These are phyloP conservation scores for Myrmecobius fasciatus DNA, from an alignment of 2,113 vertebrate species.

Conservation along the genomic window DNA sequence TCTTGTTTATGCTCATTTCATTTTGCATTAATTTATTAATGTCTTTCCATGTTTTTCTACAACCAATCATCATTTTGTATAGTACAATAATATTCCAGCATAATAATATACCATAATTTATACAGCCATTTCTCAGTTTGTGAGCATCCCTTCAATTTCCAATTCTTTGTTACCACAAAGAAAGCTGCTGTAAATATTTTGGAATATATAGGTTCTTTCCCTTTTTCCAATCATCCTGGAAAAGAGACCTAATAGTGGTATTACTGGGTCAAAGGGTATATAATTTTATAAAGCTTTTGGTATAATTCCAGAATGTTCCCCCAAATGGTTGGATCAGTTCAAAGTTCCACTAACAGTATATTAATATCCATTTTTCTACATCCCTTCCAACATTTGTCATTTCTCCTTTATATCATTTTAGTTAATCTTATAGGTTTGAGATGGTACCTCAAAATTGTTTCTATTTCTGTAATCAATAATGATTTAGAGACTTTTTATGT, in stretches of 20 bases:
- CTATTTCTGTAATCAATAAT: not conserved
- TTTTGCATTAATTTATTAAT: not conserved
- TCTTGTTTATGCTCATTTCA: not conserved
- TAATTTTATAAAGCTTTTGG: not conserved
- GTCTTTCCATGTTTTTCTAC: not conserved
- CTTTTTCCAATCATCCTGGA: not conserved
- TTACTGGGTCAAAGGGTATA: not conserved
- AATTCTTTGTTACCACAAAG: not conserved
- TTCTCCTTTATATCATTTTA: not conserved
- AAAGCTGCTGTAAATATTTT: not conserved
- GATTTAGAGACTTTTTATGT: not conserved
- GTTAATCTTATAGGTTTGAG: not conserved
- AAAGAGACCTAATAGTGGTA: not conserved
- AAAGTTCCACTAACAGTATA: not conserved
- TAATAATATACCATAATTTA: not conserved
- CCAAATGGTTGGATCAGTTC: not conserved
- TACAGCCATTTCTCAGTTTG: not conserved
- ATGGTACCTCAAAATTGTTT: not conserved
- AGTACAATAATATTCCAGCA: not conserved
- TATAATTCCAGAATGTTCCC: not conserved
- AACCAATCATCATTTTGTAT: not conserved
- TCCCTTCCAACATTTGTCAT: not conserved
- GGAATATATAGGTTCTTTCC: not conserved
- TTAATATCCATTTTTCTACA: not conserved
- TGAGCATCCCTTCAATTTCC: not conserved